Base-by-base conservation (phyloP, 2,113 vertebrate genomes). In the Lagopus leucura region DNA sequence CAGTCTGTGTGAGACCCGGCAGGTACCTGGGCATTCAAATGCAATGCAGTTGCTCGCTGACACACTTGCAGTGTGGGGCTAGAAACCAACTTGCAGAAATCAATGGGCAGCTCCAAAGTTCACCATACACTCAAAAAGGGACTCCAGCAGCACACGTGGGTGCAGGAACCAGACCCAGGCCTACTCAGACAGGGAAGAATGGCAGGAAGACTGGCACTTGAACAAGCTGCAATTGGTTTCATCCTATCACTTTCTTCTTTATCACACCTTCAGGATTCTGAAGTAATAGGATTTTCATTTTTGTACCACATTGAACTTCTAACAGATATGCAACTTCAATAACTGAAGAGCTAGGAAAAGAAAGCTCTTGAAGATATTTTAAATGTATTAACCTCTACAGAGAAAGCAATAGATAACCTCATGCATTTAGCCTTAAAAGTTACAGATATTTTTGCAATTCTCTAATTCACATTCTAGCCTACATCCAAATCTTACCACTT, bases 41-140 rank as follows among this genome's bases (percentile, higher is more conserved):
- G 1, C 57, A 32, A 21, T 1, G 1, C 57, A 36, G 48, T 34
- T 86, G 54, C 28, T 38, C 42, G 17, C 24, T 18, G 0, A 54
- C 38, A 21, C 6, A 30, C 22, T 38, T 1, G 10, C 58, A 32
- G 45, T 0, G 0, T 1, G 1, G n/a, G 86, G 52, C 48, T 43
- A 28, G 7, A 61, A 6, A n/a, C 12, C 16, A 38, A 79, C 4
- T 1, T 14, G 5, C 1, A 54, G 10, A 50, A 48, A 21, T 64
- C 61, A 71, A 50, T 34, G 58, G 73, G 57, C 50, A 63, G 63
- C 34, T 89, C 16, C 1, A 27, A 79, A 54, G 43, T 10, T 65
- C 69, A 15, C 38, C 38, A 36, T 6, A 45, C 30, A 25, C 64
- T 22, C n/a, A 10, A 13, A 5, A 17, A 2, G 22, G 1, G 15